Evolutionary conservation across 2,113 vertebrate genomes (phyloP).

Genomic region (Ceyx margarethae): DNA sequence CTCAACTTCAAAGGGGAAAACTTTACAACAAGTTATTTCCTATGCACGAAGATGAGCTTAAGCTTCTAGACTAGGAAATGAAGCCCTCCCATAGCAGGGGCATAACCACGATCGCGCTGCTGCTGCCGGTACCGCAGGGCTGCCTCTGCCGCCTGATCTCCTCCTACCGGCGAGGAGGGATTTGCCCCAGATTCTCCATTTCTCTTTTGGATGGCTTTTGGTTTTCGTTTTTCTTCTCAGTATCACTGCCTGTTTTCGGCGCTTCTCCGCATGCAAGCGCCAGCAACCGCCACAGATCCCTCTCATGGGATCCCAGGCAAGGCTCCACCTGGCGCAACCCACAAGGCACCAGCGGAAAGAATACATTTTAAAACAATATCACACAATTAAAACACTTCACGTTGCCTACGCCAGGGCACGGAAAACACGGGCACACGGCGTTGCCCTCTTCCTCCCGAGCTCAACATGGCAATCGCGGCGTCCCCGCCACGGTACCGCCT

Average conservation of each 20-base stretch:
- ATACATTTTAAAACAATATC: too few species aligned
- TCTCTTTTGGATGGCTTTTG: background rate
- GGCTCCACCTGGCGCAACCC: background rate
- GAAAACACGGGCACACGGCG: background rate
- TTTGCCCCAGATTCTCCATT: accelerated
- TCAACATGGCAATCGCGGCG: background rate
- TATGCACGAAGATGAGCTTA: background rate
- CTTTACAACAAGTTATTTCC: background rate
- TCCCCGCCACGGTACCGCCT: background rate
- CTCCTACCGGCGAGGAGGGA: too few species aligned
- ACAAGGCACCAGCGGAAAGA: accelerated
- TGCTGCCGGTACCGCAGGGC: background rate
- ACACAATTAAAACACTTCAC: background rate
- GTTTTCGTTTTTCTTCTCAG: background rate
- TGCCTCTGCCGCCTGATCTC: background rate
- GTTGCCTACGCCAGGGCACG: background rate
- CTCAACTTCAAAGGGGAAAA: background rate
- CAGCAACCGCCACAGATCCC: too few species aligned
- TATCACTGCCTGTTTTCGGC: background rate
- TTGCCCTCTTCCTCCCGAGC: background rate
- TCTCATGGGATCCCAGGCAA: background rate
- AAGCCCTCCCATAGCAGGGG: background rate
- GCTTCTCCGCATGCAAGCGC: background rate
- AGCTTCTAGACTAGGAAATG: accelerated
- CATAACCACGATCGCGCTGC: accelerated